Percentiles rank a stretch among this genome's conserved stretches.
phyloP scores from a whole-genome alignment of 2,113 vertebrate species.

The human (Homo sapiens) region GRCh38 chr1:30624501-30625000 shows the following conservation, averaged over 20 bases:
- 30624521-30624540: neutral
- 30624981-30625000: neutral
- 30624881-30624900: neutral
- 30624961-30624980: neutral
- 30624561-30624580: neutral
- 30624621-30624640: neutral
- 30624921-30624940: neutral
- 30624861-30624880: neutral
- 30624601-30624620: neutral
- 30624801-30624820: neutral
- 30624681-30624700: neutral
- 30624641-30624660: neutral
- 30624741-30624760: neutral
- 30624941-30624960: neutral
- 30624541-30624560: neutral
- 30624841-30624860: neutral
- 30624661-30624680: neutral
- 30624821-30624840: neutral
- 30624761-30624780: neutral
- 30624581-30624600: neutral
- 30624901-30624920: neutral
- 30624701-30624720: neutral
- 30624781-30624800: neutral
- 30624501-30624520: neutral
- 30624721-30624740: neutral